Conservation (phyloP, 2,888 invertebrate genomes). For the Trichopoda pennipes region DNA sequence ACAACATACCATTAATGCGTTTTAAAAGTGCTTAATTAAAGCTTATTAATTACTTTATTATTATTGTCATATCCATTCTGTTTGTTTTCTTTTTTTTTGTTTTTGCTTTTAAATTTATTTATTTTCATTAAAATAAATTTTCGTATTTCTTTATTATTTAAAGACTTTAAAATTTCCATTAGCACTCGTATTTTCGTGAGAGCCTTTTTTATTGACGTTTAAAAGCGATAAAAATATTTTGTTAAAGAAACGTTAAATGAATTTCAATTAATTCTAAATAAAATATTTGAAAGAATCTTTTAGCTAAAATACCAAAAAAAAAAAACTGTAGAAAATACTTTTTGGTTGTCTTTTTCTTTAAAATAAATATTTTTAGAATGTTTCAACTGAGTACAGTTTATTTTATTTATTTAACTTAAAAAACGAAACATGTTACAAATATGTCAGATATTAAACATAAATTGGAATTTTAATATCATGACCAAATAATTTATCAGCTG, state of each 20-base stretch:
- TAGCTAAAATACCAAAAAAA: too few species aligned
- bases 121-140: conserved; percentile 13
- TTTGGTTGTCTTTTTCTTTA: too few species aligned
- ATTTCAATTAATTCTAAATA: conserved; percentile 8
- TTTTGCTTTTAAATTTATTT: conserved; percentile 7
- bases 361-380: too few species aligned
- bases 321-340: too few species aligned
- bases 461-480: too few species aligned
- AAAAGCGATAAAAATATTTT: conserved; percentile 28
- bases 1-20: conserved; percentile 53
- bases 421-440: too few species aligned
- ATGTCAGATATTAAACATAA: too few species aligned
- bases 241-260: not conserved
- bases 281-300: too few species aligned
- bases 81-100: not conserved
- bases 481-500: too few species aligned
- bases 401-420: too few species aligned
- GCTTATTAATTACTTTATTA: conserved; percentile 67
- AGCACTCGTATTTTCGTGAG: too few species aligned
- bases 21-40: conserved; percentile 64
- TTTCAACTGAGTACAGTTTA: too few species aligned
- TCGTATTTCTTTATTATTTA: not conserved
- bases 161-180: not conserved
- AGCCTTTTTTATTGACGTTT: not conserved
- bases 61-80: conserved; percentile 61